These are phyloP conservation scores for Pampusana beccarii DNA, from an alignment of 2,113 vertebrate species.

Conservation along the genomic window DNA sequence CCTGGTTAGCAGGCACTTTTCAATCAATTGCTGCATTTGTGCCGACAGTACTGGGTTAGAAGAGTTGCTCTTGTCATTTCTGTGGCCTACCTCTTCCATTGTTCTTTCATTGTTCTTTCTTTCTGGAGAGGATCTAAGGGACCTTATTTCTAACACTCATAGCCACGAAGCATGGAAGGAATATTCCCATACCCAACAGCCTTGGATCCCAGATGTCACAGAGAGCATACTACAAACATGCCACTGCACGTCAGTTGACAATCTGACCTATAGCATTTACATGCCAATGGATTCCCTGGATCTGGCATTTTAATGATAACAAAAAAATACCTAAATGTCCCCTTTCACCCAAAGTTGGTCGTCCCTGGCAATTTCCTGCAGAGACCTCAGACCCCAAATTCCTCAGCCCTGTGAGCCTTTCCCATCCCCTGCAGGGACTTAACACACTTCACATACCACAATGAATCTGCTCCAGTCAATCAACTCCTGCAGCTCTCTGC, in stretches of 20 bases:
- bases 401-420: background rate
- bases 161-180: background rate
- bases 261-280: background rate
- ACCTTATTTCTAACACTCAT: background rate
- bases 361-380: background rate
- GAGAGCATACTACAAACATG: background rate
- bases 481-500: background rate
- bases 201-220: background rate
- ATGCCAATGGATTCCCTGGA: background rate
- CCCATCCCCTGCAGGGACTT: background rate
- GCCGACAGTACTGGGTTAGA: background rate
- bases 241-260: background rate
- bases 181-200: background rate
- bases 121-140: background rate
- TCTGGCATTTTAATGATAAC: background rate
- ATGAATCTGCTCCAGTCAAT: slow-evolving; percentile 48
- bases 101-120: background rate
- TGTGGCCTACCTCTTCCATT: slow-evolving; percentile 8
- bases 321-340: background rate
- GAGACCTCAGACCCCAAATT: background rate
- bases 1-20: slow-evolving; percentile 38
- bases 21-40: slow-evolving; percentile 16
- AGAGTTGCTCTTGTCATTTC: slow-evolving; percentile 23
- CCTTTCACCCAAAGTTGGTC: background rate
- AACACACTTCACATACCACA: background rate